These are phyloP conservation scores for Drosophila suzukii DNA, from an alignment of 1,140 invertebrate species.

Conservation along the genomic window DNA sequence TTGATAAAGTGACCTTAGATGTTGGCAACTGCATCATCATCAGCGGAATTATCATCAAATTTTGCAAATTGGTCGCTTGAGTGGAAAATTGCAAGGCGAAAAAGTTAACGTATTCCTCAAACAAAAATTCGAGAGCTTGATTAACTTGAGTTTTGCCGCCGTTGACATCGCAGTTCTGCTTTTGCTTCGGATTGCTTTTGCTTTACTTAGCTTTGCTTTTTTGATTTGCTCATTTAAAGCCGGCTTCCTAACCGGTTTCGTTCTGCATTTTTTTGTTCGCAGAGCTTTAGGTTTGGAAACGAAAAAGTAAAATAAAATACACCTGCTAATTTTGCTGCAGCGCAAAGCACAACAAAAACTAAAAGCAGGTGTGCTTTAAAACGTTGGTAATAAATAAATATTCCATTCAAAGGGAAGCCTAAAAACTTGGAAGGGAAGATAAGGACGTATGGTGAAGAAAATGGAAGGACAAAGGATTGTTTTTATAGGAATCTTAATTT, in stretches of 20 bases:
- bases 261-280: conserved; percentile 12
- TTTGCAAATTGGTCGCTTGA: conserved; percentile 47
- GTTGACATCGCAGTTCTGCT: conserved; percentile 22
- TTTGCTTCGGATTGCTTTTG: background rate
- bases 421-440: background rate
- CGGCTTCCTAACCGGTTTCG: conserved; percentile 46
- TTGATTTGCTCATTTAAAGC: conserved; percentile 30
- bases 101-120: conserved; percentile 27
- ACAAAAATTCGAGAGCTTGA: conserved; percentile 30
- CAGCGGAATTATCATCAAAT: conserved; percentile 4
- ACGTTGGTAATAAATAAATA: conserved; percentile 3
- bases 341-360: conserved; percentile 3
- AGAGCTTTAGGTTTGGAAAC: conserved; percentile 26
- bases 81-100: conserved; percentile 53
- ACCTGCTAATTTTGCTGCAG: conserved; percentile 34
- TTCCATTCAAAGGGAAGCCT: background rate
- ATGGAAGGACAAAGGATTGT: background rate
- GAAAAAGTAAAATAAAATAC: conserved; percentile 33
- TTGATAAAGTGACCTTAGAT: conserved; percentile 21
- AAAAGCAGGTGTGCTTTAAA: conserved; percentile 26
- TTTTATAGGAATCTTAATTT: background rate
- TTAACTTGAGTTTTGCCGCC: conserved; percentile 31
- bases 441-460: background rate
- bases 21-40: conserved; percentile 23
- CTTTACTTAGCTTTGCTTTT: conserved; percentile 25